Percentiles rank a stretch among this genome's conserved stretches.
These are phyloP conservation scores for Drosophila subquinaria DNA, from an alignment of 2,888 invertebrate species.

Conservation along the genomic window DNA sequence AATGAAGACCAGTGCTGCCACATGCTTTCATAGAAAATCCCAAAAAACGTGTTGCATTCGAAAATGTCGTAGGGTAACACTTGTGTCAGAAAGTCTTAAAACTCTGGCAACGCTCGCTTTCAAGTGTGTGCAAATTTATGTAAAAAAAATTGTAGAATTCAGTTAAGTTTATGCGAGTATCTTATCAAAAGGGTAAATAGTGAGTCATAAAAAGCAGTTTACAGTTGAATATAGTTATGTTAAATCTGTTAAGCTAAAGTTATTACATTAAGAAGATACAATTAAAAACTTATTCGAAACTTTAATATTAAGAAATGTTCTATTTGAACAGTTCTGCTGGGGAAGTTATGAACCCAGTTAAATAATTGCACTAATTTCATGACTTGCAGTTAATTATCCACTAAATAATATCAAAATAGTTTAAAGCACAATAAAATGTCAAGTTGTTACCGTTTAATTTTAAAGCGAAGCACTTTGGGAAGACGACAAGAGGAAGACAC, in stretches of 20 bases:
- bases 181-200: too few relatives aligned
- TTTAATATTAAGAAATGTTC: neutral
- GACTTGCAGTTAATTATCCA: conserved; percentile 1
- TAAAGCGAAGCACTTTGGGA: conserved; percentile 42
- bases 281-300: neutral
- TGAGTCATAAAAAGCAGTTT: too few relatives aligned
- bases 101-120: neutral
- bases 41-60: neutral
- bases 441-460: conserved; percentile 66
- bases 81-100: neutral
- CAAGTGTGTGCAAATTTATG: neutral
- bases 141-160: too few relatives aligned
- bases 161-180: too few relatives aligned
- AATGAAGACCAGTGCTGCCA: neutral
- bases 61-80: neutral
- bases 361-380: neutral
- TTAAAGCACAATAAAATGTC: conserved; percentile 58
- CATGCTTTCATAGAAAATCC: neutral
- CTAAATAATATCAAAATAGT: conserved; percentile 40
- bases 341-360: neutral
- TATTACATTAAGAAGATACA: too few relatives aligned
- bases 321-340: neutral
- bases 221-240: too few relatives aligned
- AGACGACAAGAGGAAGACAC: conserved; percentile 22
- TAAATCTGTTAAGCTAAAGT: too few relatives aligned